Percentiles rank a stretch among this genome's conserved stretches.
phyloP scores from a whole-genome alignment of 2,888 invertebrate genomes.

The Spisula solida region DNA sequence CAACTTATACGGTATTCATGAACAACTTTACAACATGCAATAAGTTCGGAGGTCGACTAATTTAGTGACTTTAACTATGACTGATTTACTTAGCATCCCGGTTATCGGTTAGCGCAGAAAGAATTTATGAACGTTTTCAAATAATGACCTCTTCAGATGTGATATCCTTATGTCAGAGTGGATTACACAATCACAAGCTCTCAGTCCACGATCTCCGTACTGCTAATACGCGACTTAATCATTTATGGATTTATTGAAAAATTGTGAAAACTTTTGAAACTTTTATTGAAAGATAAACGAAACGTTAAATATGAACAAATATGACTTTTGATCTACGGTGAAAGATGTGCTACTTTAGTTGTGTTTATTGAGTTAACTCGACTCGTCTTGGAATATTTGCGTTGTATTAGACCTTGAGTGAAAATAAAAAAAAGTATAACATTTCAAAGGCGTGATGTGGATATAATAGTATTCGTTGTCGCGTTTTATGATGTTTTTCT shows the following conservation, averaged over 20 bases:
- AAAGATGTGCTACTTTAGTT: not conserved
- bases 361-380: not conserved
- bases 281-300: slow-evolving; percentile 33
- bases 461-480: not conserved
- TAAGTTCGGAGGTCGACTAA: not conserved
- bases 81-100: slow-evolving; percentile 9
- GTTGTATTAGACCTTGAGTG: not conserved
- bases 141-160: slow-evolving; percentile 25
- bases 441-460: not conserved
- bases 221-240: slow-evolving; percentile 7
- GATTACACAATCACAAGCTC: not conserved
- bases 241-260: slow-evolving; percentile 44
- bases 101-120: not conserved
- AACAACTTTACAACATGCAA: not conserved
- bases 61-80: not conserved
- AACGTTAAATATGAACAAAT: not conserved
- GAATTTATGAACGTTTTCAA: not conserved
- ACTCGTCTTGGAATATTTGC: not conserved
- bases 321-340: not conserved
- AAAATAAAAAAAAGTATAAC: not conserved
- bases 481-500: not conserved
- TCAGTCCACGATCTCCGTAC: not conserved
- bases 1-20: not conserved
- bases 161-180: slow-evolving; percentile 50
- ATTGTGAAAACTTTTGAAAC: slow-evolving; percentile 41